Percentiles rank a stretch among this genome's conserved stretches.
Evolutionary conservation across 2,888 invertebrate genomes (phyloP).

Genomic region (Catocala fraxini): DNA sequence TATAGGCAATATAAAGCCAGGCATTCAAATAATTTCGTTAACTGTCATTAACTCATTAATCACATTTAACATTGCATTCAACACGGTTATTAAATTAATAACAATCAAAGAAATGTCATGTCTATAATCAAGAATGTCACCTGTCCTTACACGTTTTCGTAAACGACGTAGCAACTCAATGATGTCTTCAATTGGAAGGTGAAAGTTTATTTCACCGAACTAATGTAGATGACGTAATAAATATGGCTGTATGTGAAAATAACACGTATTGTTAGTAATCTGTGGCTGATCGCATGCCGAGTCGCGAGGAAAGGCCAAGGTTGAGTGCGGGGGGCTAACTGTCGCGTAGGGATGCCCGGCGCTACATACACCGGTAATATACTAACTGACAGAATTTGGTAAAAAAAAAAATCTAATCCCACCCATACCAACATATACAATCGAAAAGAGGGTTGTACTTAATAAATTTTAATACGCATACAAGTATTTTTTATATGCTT

Average conservation of each 20-base stretch:
- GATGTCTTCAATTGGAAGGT: conserved; percentile 1
- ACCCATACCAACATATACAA: too few relatives aligned
- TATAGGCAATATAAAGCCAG: too few relatives aligned
- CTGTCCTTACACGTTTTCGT: conserved; percentile 11
- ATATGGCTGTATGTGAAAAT: conserved; percentile 39
- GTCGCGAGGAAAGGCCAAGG: conserved; percentile 67
- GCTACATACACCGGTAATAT: conserved; percentile 6
- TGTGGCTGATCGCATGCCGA: conserved; percentile 49
- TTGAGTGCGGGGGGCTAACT: conserved; percentile 57
- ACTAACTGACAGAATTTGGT: not conserved
- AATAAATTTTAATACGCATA: too few relatives aligned
- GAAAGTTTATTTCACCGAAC: conserved; percentile 34
- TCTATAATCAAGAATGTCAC: conserved; percentile 4
- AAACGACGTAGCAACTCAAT: not conserved
- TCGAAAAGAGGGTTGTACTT: too few relatives aligned
- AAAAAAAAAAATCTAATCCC: too few relatives aligned
- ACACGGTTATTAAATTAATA: not conserved
- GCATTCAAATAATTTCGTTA: too few relatives aligned
- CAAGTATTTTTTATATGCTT: not conserved
- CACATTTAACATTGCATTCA: not conserved
- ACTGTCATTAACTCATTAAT: not conserved
- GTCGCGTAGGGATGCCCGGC: conserved; percentile 44
- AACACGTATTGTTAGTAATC: conserved; percentile 47
- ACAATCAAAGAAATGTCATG: not conserved
- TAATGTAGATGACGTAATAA: conserved; percentile 40